Base-by-base conservation (phyloP, 2,888 invertebrate genomes). In the Cordilura impudica region DNA sequence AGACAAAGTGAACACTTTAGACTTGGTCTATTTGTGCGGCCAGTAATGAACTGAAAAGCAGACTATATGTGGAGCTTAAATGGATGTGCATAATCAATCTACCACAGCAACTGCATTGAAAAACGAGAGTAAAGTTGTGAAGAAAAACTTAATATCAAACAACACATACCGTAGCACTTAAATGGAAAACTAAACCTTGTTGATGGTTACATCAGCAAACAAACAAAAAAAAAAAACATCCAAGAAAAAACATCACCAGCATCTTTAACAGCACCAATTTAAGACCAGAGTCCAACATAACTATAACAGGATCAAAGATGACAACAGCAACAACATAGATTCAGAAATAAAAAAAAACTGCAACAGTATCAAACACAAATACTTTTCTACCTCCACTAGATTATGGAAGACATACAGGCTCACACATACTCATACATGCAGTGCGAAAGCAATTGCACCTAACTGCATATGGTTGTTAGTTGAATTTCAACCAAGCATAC, bases 141-240 rank as follows among this genome's bases (percentile, higher is more conserved):
- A 10, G 26, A 43, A 18, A 60, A 53, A 49, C 43, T 23, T 21
- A 18, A 21, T 29, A 3, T 16, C 12, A 43, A 39, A 39, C 21
- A 60, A 16, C 53, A 23, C 53, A 14, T 14, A 53, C 29, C 85
- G 75, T 83, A 79, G 84, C 86, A 86, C 86, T 87, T 84, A 87
- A 87, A 87, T 87, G 88, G 88, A 87, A 88, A 87, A 87, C 87
- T 88, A 87, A 88, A 87, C 86, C 85, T 85, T 85, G 88, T 79
- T 75, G 75, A 79, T 79, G 75, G 79, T 87, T 87, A 87, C 88
- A 87, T 87, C 88, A 87, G 87, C 85, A 82, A 75, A 73, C n/a
- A 56, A 67, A 61, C 6, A 16, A 26, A n/a, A 47, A 45, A 5
- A 49, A 58, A 23, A 60, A 43, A 19, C 56, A 56, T 10, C 53